Base-by-base conservation (phyloP, 1,140 invertebrate genomes). In the Macrobrachium rosenbergii region DNA sequence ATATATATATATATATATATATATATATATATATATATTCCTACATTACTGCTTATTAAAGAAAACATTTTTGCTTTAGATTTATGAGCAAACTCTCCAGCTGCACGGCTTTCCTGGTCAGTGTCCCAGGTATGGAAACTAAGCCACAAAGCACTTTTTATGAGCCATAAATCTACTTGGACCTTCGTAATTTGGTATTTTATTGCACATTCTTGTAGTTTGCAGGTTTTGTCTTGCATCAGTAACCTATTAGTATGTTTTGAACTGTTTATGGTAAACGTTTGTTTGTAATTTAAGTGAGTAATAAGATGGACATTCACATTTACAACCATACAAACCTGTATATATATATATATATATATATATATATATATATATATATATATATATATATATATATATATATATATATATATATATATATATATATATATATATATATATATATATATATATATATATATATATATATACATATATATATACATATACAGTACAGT, bases 381-480 rank as follows among this genome's bases (percentile, higher is more conserved):
- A 67, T 67, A 67, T 5, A 28, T 69, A 21, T n/a, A 69, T 69
- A 69, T 21, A 67, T 67, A 17, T 67, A 67, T 10, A 67, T 17
- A 67, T 67, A 67, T 17, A 67, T 67, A 67, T 17, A 14, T 67
- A 67, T 67, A 17, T 67, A 67, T 77, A 77, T 77, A 77, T 77
- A 77, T 77, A 77, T 59, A 59, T 77, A 77, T 77, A 77, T 58
- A 78, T 58, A 78, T 78, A 60, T 78, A 78, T 69, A 37, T 69
- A 21, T 67, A 28, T 67, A 67, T 67, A 28, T 67, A 67, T 67
- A 67, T 67, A 67, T 5, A 28, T 69, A 21, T n/a, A 69, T 69
- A 69, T 21, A 67, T 67, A 17, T 67, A 67, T 10, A 67, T 17
- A 67, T 67, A 67, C 7, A 67, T 67, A 67, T 17, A 14, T 67